Conservation (phyloP, 2,113 vertebrate genomes). For the Triplophysa dalaica region DNA sequence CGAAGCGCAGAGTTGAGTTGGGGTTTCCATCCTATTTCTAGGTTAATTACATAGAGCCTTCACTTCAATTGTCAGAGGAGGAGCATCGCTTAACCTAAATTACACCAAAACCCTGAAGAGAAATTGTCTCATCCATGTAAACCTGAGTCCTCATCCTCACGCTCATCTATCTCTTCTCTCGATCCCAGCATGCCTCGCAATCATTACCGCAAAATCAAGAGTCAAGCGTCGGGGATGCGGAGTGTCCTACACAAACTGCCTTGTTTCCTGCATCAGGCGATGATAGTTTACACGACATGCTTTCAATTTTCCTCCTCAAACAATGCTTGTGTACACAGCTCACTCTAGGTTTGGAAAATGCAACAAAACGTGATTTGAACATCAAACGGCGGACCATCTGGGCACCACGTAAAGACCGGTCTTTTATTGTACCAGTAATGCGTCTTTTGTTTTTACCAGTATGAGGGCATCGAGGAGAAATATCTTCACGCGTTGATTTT, state of each 20-base stretch:
- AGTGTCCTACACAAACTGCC: conserved; percentile 64
- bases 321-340: conserved; percentile 78
- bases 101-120: conserved; percentile 57
- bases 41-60: conserved; percentile 61
- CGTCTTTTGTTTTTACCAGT: conserved; percentile 60
- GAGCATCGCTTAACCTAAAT: conserved; percentile 56
- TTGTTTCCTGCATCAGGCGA: conserved; percentile 72
- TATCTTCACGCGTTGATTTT: conserved; percentile 51
- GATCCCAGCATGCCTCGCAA: conserved; percentile 36
- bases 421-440: conserved; percentile 62
- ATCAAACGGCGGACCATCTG: conserved; percentile 74
- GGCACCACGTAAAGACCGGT: conserved; percentile 71
- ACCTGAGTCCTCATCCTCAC: conserved; percentile 39
- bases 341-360: conserved; percentile 72
- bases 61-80: conserved; percentile 58
- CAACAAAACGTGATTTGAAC: conserved; percentile 78
- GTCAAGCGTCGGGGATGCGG: conserved; percentile 58
- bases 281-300: conserved; percentile 75
- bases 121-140: conserved; percentile 56
- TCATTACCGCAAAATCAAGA: conserved; percentile 51
- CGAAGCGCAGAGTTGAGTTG: conserved; percentile 47
- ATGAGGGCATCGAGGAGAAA: conserved; percentile 47
- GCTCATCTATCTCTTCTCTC: conserved; percentile 33
- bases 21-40: conserved; percentile 56
- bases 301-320: conserved; percentile 83